Evolutionary conservation across 2,888 invertebrate genomes (phyloP), one percentile per base, ranked within the genome.

Genomic region (Amphiduros pacificus): DNA sequence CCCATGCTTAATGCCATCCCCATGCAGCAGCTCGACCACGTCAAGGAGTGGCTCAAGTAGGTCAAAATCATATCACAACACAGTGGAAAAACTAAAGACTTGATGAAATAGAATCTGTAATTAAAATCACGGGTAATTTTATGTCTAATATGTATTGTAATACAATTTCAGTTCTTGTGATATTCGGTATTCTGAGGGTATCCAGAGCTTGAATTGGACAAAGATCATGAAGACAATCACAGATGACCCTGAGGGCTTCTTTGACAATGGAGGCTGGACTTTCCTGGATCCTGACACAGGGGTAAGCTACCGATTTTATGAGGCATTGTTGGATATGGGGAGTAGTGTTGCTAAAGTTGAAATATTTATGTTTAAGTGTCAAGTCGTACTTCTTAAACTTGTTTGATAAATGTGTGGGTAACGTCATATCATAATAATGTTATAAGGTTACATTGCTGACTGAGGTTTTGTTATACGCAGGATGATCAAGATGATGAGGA

Each of bases 181-280:
- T 78, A 94, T 97, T 72, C 90, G 93, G 48, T 99, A 98, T 84
- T 92, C 96, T 0, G 99, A 99, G 83, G 99, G 99, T 75, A 92
- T 98, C 58, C 98, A 99, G 82, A 95, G 96, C 0, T 87, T 99
- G 74, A 99, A 99, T 85, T 99, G 99, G 99, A 89, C 92, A 0
- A 99, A 99, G 83, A 97, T 99, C 71, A 99, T 99, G 99, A 99
- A 99, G 85, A 98, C 98, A 0, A 98, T 99, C 74, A 92, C 92
- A 0, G 98, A 99, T 80, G 98, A 99, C 84, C 94, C 97, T 0
- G 95, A 95, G 77, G 95, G 94, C 0, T 99, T 99, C 87, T 99
- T 99, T 80, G 96, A 96, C 63, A 92, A 90, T 73, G 98, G 99
- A 20, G 99, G 99, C 24, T 99, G 99, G 99, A 92, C 92, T 48